Evolutionary conservation across 2,797 vertebrate species (phyloP).

Genomic region (Capromys pilorides): DNA sequence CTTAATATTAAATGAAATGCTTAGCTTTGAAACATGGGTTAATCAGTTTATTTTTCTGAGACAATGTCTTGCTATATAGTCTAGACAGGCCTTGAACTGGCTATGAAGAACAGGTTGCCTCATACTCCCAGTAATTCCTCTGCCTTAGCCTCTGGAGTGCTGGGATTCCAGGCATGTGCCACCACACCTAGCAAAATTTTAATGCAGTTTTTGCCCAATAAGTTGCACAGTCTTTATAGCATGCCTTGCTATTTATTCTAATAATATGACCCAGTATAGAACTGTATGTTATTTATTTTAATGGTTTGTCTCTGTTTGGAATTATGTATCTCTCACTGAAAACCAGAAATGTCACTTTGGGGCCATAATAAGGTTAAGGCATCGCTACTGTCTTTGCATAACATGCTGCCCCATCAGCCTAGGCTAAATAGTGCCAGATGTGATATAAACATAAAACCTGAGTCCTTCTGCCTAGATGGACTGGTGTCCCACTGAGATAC

Average conservation of each 20-base stretch:
- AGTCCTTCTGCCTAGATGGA: background rate
- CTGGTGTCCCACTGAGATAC: background rate
- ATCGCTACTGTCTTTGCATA: background rate
- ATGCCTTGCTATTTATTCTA: background rate
- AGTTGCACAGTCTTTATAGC: background rate
- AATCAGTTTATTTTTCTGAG: background rate
- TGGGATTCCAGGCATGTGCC: background rate
- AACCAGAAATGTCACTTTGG: background rate
- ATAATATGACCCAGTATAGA: background rate
- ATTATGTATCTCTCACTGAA: background rate
- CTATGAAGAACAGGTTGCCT: background rate
- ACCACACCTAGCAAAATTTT: background rate
- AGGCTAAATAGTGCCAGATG: background rate
- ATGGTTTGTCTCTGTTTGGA: background rate
- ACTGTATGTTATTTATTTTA: background rate
- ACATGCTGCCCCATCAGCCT: background rate
- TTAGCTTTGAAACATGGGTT: background rate
- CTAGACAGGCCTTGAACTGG: background rate
- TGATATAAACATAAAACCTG: background rate
- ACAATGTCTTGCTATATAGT: background rate
- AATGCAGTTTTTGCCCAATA: constrained; percentile 27
- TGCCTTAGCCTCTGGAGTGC: background rate
- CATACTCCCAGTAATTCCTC: background rate
- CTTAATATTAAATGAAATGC: constrained; percentile 12
- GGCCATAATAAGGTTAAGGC: background rate